Evolutionary conservation across 2,888 invertebrate species (phyloP).

Genomic region (Adelognathus sp.): DNA sequence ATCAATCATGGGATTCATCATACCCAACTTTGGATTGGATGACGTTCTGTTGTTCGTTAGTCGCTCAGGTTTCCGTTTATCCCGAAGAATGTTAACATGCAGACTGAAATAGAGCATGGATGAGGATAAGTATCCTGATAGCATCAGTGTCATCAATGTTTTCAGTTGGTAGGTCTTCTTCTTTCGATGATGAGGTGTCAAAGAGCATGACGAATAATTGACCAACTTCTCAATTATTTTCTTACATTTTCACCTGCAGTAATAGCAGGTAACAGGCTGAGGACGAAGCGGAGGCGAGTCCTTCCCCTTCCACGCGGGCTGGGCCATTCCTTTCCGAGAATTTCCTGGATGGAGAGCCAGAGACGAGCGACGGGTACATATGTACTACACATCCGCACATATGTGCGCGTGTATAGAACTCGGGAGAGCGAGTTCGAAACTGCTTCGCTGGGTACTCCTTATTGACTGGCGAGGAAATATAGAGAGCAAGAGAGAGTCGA

Average conservation of each 20-base stretch:
- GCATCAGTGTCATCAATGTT: too few relatives aligned
- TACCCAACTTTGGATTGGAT: not conserved
- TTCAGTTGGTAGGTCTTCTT: too few relatives aligned
- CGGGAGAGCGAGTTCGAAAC: slow-evolving; percentile 73
- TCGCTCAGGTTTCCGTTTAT: too few relatives aligned
- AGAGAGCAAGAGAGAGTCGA: slow-evolving; percentile 59
- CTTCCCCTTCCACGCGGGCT: not conserved
- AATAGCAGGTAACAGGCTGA: not conserved
- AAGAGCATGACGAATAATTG: not conserved
- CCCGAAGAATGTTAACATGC: too few relatives aligned
- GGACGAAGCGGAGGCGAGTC: not conserved
- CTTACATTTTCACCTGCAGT: not conserved
- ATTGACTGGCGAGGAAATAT: slow-evolving; percentile 73
- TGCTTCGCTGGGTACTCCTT: slow-evolving; percentile 76
- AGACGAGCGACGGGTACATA: not conserved
- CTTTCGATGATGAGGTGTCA: not conserved
- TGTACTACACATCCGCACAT: not conserved
- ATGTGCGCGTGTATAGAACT: slow-evolving; percentile 1
- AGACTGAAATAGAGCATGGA: too few relatives aligned
- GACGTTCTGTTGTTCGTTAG: not conserved
- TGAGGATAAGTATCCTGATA: too few relatives aligned
- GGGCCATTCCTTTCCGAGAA: slow-evolving; percentile 3
- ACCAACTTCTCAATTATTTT: not conserved
- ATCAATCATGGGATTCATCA: not conserved
- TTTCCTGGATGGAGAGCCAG: not conserved